These are phyloP conservation scores for Pseudomugil gertrudae DNA, from an alignment of 2,797 vertebrate species.

Conservation along the genomic window DNA sequence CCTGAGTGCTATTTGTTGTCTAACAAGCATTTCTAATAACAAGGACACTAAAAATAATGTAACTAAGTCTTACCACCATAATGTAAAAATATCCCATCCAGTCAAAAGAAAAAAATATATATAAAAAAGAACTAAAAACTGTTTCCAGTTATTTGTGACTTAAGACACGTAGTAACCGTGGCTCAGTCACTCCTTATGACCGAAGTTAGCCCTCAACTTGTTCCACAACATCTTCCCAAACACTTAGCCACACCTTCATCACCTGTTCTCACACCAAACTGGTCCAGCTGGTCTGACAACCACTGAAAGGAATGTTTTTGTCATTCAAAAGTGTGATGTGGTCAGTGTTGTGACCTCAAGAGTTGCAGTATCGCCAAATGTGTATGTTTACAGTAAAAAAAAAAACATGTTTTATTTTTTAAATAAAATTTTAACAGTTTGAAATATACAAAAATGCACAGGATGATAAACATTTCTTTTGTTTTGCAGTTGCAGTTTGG, in stretches of 20 bases:
- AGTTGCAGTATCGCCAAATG: conserved; percentile 16
- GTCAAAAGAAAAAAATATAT: conserved; percentile 12
- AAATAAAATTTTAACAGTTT: neutral
- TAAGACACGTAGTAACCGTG: conserved; percentile 16
- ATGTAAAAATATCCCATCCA: conserved; percentile 2
- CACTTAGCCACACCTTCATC: conserved; percentile 63
- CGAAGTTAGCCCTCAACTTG: conserved; percentile 65
- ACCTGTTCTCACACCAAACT: conserved; percentile 60
- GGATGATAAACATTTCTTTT: neutral
- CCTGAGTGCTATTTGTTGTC: neutral
- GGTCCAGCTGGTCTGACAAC: conserved; percentile 60
- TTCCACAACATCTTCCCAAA: conserved; percentile 63
- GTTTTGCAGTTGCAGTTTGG: neutral
- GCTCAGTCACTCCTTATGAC: conserved; percentile 45
- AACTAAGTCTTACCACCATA: conserved; percentile 61
- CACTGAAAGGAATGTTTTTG: conserved; percentile 28
- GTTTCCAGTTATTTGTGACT: conserved; percentile 8
- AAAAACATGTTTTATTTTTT: neutral
- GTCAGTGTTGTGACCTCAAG: conserved; percentile 8
- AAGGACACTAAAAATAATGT: neutral
- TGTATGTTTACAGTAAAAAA: conserved; percentile 15
- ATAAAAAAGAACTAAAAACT: conserved; percentile 2
- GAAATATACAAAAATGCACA: neutral
- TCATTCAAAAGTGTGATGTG: conserved; percentile 29
- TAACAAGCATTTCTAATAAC: conserved; percentile 13